phyloP scores from a whole-genome alignment of 2,888 invertebrate species.

The Lithophane leautieri region DNA sequence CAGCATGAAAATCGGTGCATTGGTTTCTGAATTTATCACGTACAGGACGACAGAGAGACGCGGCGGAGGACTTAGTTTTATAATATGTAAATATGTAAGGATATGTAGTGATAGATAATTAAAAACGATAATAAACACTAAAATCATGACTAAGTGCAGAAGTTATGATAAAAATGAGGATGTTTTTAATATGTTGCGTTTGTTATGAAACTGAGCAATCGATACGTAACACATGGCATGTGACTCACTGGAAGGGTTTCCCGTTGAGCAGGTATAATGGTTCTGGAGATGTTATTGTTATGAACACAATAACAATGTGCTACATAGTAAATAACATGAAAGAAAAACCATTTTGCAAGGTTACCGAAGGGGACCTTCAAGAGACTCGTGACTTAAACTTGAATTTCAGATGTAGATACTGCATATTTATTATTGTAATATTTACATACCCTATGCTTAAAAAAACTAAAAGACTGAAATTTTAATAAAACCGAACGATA shows the following conservation, averaged over 20 bases:
- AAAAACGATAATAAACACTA: not conserved
- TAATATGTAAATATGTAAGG: no score
- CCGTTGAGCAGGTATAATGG: conserved; percentile 1
- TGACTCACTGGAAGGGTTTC: conserved; percentile 49
- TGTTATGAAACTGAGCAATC: conserved; percentile 32
- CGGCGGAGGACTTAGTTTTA: no score
- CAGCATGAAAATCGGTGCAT: no score
- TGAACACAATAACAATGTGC: not conserved
- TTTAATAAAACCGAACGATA: not conserved
- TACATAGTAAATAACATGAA: not conserved
- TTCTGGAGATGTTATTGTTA: conserved; percentile 2
- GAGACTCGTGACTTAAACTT: no score
- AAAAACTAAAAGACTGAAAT: not conserved
- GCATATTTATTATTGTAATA: not conserved
- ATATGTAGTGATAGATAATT: not conserved
- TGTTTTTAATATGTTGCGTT: conserved; percentile 22
- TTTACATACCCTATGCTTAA: not conserved
- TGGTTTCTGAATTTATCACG: no score
- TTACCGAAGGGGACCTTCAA: not conserved
- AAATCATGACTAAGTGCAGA: conserved; percentile 19
- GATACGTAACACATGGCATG: conserved; percentile 5
- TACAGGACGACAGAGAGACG: no score
- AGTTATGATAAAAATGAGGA: conserved; percentile 24
- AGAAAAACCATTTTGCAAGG: not conserved
- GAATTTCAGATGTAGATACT: no score